Base-by-base conservation (phyloP, 2,113 vertebrate species). In the Phycodurus eques region DNA sequence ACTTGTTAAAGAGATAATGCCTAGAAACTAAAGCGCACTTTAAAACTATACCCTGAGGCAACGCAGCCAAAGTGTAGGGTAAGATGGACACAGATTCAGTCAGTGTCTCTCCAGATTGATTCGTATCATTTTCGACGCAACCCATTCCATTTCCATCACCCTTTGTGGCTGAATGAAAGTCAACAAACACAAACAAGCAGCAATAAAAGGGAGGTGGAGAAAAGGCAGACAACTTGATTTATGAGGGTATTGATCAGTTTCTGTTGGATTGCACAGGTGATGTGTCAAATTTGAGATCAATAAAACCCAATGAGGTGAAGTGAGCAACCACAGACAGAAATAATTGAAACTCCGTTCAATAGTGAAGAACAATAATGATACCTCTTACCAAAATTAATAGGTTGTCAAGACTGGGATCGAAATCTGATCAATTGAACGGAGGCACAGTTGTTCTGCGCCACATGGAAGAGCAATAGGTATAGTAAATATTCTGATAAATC, bases 221-320 rank as follows among this genome's bases (percentile, higher is more conserved):
- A 33, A 72, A 20, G 31, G 73, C n/a, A 70, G 62, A 74, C 71
- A 67, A 77, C 74, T 80, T 74, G 70, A 82, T 81, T 79, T 70
- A 81, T 68, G 70, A 61, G 67, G 43, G 57, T 47, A 80, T 27
- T 76, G 82, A 88, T 87, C 83, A 74, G 47, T 69, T 72, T 78
- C 46, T 75, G 64, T 67, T 47, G 20, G 71, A 77, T 74, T 3
- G 61, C 62, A 67, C 59, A 14, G 77, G 71, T 79, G 78, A 83
- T 73, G 43, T 79, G 79, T 79, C 79, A 85, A 59, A 79, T 83
- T 67, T 59, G 39, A 57, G 43, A 68, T 79, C 87, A 80, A 82
- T 85, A 81, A 83, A 80, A 73, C 73, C 62, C 31, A 68, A 27
- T 78, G 72, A 78, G 67, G 69, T 72, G 57, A 75, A 79, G 3